Conservation (phyloP, 1,140 invertebrate genomes). For the Temnothorax curvispinosus region DNA sequence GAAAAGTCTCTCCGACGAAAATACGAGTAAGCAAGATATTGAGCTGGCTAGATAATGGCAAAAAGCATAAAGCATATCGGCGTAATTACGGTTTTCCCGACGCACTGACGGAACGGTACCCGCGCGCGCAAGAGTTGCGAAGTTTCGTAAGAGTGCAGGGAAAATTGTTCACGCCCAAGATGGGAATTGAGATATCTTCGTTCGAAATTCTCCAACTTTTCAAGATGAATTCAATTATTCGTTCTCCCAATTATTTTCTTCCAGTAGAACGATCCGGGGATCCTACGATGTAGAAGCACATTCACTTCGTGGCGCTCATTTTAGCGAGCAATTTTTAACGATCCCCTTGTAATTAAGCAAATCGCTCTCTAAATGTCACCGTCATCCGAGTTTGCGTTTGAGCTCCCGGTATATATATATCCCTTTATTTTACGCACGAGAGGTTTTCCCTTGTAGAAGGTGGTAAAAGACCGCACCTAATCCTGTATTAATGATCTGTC, state of each 20-base stretch:
- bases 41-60: neutral
- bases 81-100: conserved; percentile 22
- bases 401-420: neutral
- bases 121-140: neutral
- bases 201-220: neutral
- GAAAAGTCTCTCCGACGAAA: conserved; percentile 33
- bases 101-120: neutral
- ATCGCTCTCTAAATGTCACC: neutral
- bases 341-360: conserved; percentile 62
- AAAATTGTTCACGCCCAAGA: conserved; percentile 12
- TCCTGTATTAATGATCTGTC: conserved; percentile 12
- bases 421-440: neutral
- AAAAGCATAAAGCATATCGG: neutral
- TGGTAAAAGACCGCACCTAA: neutral
- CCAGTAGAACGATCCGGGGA: conserved; percentile 32
- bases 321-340: conserved; percentile 66
- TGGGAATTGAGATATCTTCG: conserved; percentile 14
- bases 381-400: neutral
- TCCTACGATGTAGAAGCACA: neutral
- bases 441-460: neutral
- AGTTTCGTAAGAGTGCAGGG: neutral
- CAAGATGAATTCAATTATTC: conserved; percentile 63
- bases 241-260: conserved; percentile 75
- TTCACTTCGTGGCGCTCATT: conserved; percentile 45
- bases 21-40: conserved; percentile 13